A percentile compares a stretch with the other conserved stretches of the same genome.
Conservation (phyloP, 2,113 vertebrate genomes). For the Sitta europaea region DNA sequence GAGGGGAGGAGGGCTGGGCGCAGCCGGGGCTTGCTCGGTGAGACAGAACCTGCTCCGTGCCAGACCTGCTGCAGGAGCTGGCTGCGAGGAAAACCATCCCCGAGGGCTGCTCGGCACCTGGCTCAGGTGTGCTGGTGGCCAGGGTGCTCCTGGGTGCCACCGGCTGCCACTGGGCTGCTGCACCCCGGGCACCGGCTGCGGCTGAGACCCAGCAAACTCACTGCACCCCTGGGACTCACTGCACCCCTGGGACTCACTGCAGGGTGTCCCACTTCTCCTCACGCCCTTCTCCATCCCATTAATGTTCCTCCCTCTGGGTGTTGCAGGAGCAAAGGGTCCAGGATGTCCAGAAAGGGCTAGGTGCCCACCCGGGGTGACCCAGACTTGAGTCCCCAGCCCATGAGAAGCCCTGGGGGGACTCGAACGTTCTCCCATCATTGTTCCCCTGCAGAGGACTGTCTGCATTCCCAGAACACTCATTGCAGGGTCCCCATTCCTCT, state of each 20-base stretch:
- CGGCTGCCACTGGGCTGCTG: conserved; percentile 15
- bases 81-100: conserved; percentile 24
- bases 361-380: neutral
- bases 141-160: neutral
- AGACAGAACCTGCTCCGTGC: neutral
- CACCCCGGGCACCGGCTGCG: neutral
- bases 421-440: rapidly evolving
- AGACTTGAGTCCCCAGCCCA: neutral
- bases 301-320: rapidly evolving
- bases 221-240: neutral
- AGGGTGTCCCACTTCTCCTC: neutral
- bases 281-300: rapidly evolving
- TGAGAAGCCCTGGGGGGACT: rapidly evolving
- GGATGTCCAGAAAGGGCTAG: rapidly evolving
- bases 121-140: conserved; percentile 50
- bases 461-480: neutral
- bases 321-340: neutral
- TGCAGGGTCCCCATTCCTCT: rapidly evolving
- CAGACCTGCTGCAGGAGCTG: neutral
- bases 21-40: no score
- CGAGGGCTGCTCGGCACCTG: conserved; percentile 68
- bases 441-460: neutral
- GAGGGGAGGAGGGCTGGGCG: neutral
- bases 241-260: neutral
- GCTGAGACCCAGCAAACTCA: neutral